Conservation (phyloP, 1,140 invertebrate genomes). For the Plutomurus gul region DNA sequence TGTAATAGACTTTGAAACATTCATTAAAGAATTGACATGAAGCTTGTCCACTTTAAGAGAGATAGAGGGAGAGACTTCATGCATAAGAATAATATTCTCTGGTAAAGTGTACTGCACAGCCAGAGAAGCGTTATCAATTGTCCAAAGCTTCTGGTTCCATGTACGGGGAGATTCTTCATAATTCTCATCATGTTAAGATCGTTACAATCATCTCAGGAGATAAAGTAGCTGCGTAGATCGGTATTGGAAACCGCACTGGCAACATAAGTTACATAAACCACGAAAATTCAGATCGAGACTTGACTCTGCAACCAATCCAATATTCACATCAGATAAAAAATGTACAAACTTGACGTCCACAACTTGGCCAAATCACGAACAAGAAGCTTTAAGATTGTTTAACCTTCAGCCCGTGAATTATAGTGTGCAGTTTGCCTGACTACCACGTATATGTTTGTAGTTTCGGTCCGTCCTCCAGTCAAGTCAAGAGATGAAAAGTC, state of each 20-base stretch:
- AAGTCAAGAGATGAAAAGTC: background rate
- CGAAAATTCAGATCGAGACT: slow-evolving; percentile 28
- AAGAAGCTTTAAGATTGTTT: slow-evolving; percentile 23
- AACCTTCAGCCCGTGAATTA: slow-evolving; percentile 34
- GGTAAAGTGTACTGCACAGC: no score
- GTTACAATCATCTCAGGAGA: background rate
- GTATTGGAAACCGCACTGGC: background rate
- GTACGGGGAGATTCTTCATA: background rate
- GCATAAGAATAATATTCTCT: no score
- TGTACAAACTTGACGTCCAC: slow-evolving; percentile 7
- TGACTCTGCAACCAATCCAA: slow-evolving; percentile 7
- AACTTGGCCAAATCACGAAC: slow-evolving; percentile 23
- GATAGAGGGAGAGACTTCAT: no score
- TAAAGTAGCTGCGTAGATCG: background rate
- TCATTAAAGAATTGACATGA: no score
- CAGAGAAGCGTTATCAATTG: background rate
- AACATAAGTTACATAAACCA: slow-evolving; percentile 26
- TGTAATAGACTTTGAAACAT: no score
- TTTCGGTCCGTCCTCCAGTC: background rate
- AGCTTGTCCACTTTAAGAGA: no score
- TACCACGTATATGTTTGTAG: no score
- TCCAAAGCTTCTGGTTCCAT: no score
- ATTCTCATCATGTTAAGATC: background rate
- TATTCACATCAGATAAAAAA: slow-evolving; percentile 30
- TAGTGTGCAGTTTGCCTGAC: slow-evolving; percentile 1